A percentile compares a stretch with the other conserved stretches of the same genome.
Evolutionary conservation across 2,888 invertebrate genomes (phyloP).

Genomic region (Danaus chrysippus): DNA sequence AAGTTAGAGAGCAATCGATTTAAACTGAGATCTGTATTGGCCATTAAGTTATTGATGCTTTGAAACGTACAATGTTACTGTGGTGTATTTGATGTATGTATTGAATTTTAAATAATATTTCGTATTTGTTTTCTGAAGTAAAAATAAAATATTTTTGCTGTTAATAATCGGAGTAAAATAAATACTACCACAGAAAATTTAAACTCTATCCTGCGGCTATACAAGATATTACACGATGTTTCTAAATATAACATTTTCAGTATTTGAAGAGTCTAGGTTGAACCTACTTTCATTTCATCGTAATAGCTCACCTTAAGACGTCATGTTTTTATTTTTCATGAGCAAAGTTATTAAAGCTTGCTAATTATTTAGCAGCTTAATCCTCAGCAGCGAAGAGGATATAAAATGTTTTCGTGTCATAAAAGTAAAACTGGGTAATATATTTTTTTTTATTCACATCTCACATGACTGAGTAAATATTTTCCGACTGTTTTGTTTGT

Average conservation of each 20-base stretch:
- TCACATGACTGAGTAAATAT: not conserved
- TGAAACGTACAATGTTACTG: no score
- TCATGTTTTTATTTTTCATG: slow-evolving; percentile 33
- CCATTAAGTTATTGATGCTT: no score
- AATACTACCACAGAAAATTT: no score
- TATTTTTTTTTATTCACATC: slow-evolving; percentile 6
- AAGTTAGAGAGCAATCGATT: slow-evolving; percentile 1
- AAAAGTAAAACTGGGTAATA: slow-evolving; percentile 13
- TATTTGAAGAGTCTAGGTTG: slow-evolving; percentile 10
- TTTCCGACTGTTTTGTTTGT: no score
- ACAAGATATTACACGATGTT: not conserved
- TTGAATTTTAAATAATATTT: no score
- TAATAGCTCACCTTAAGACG: slow-evolving; percentile 23
- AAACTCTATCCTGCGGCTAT: no score
- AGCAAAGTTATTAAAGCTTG: slow-evolving; percentile 36
- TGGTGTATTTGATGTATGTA: no score
- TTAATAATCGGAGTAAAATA: no score
- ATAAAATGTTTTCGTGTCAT: slow-evolving; percentile 26
- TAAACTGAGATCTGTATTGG: not conserved
- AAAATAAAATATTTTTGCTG: no score
- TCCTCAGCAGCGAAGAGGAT: slow-evolving; percentile 19
- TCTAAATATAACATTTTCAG: slow-evolving; percentile 1
- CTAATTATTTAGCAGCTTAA: slow-evolving; percentile 33
- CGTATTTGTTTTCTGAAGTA: no score
- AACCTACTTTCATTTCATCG: slow-evolving; percentile 11